Evolutionary conservation across 2,888 invertebrate species (phyloP).

Genomic region (Nomada goodeniana): DNA sequence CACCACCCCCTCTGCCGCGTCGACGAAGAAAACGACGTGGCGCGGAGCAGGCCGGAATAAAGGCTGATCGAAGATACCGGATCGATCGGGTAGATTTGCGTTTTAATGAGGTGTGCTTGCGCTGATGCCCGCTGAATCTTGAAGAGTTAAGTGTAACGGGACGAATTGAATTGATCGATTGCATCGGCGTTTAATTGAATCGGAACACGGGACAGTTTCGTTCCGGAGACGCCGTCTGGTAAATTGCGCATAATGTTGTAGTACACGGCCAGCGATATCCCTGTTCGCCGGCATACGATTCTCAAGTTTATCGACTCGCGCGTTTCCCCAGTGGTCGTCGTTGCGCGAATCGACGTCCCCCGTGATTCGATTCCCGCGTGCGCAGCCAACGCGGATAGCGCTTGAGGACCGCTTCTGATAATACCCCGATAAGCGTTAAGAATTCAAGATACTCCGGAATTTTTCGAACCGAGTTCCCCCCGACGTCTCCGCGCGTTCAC

Average conservation of each 20-base stretch:
- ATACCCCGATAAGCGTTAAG: no score
- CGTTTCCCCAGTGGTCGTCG: no score
- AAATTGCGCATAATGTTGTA: slow-evolving; percentile 51
- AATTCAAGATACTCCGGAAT: no score
- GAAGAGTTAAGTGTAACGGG: slow-evolving; percentile 61
- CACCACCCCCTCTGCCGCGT: not conserved
- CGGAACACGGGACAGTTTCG: slow-evolving; percentile 33
- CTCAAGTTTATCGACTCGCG: not conserved
- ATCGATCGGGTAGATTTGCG: slow-evolving; percentile 65
- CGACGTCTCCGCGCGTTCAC: no score
- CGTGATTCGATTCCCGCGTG: no score
- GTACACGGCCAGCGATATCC: slow-evolving; percentile 32
- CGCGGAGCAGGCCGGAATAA: slow-evolving; percentile 53
- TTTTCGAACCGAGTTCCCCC: not conserved
- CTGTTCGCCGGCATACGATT: not conserved
- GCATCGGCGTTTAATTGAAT: slow-evolving; percentile 59
- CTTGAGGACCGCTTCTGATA: no score
- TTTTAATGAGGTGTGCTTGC: slow-evolving; percentile 66
- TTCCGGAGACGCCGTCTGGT: slow-evolving; percentile 17
- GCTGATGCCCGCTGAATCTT: slow-evolving; percentile 59
- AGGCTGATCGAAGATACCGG: slow-evolving; percentile 62
- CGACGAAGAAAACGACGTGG: slow-evolving; percentile 48
- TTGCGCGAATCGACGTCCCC: no score
- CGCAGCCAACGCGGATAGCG: no score
- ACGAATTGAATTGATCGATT: slow-evolving; percentile 65